Evolutionary conservation across 2,113 vertebrate species (phyloP), one percentile per base, ranked within the genome.

Genomic region (Melanerpes formicivorus): DNA sequence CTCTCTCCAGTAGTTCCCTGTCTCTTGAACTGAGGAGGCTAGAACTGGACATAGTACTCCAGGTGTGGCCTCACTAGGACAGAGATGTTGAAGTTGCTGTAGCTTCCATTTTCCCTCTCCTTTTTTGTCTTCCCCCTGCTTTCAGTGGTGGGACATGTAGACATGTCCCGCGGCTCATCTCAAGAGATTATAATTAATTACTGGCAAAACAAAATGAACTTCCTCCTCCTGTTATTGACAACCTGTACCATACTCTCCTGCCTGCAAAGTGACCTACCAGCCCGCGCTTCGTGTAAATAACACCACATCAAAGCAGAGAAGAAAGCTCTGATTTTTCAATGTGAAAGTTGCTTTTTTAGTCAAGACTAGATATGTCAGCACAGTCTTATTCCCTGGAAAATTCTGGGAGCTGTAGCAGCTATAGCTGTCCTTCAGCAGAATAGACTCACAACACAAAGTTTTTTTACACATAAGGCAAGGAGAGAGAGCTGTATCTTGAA

Each of bases 391-490:
- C 76, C 70, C 54, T 8, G 62, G 70, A 59, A 92, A 79, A 93
- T 72, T 60, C 7, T 21, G 73, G 62, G 84, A 87, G 73, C 44
- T 14, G 76, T 62, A 85, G 76, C 93, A 90, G 76, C 60, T 93
- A 46, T 74, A 84, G 76, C 94, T 93, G 88, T 95, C 95, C 93
- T 93, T 96, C 87, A 96, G 54, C 18, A 1, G 81, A 78, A 71
- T 60, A 86, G 90, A 50, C 76, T 92, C 87, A 29, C 55, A n/a
- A 62, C 46, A 2, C 90, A 90, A 90, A 95, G 93, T 86, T 96
- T 81, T 96, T 91, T 78, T 88, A 95, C 95, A 96, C 95, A 95
- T 91, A 95, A 91, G 94, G 95, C 94, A 95, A 91, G 90, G 95
- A 94, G 95, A 89, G 93, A 94, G 90, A 96, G 94, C 76, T 95